These are phyloP conservation scores for Microtus oregoni DNA, from an alignment of 2,113 vertebrate species.

Conservation along the genomic window DNA sequence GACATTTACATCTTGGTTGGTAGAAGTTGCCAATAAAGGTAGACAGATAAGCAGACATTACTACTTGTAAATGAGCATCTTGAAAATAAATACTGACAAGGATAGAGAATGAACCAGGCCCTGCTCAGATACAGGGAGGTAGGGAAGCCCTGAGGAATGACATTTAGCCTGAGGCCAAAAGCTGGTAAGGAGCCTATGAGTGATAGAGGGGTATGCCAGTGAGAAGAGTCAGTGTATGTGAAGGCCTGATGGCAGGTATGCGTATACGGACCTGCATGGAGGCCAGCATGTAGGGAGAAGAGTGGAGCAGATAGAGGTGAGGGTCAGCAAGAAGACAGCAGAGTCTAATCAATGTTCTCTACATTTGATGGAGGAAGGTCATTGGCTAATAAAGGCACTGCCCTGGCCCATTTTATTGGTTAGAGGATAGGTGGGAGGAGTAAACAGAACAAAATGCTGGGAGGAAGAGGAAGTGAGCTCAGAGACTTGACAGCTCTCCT, in stretches of 20 bases:
- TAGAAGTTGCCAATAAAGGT: not conserved
- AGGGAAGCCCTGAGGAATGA: not conserved
- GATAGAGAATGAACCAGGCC: not conserved
- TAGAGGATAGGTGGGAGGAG: no score
- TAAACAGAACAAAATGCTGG: no score
- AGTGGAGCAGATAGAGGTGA: not conserved
- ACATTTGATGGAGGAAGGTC: no score
- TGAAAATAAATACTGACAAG: not conserved
- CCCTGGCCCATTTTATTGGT: no score
- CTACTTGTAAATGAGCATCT: not conserved
- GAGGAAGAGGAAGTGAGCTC: no score
- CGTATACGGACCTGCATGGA: not conserved
- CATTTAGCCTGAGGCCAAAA: not conserved
- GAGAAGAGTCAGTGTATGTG: rapidly evolving
- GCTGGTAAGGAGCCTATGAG: not conserved
- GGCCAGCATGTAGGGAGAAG: not conserved
- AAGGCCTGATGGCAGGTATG: not conserved
- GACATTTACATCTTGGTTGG: no score
- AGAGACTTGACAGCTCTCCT: no score
- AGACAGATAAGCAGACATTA: not conserved
- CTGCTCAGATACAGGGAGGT: not conserved
- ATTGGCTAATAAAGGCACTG: no score
- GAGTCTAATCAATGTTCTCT: not conserved
- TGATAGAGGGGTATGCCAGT: not conserved
- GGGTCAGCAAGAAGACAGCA: not conserved